Conservation (phyloP, 1,140 invertebrate genomes). For the Oncopodura yosiiana region DNA sequence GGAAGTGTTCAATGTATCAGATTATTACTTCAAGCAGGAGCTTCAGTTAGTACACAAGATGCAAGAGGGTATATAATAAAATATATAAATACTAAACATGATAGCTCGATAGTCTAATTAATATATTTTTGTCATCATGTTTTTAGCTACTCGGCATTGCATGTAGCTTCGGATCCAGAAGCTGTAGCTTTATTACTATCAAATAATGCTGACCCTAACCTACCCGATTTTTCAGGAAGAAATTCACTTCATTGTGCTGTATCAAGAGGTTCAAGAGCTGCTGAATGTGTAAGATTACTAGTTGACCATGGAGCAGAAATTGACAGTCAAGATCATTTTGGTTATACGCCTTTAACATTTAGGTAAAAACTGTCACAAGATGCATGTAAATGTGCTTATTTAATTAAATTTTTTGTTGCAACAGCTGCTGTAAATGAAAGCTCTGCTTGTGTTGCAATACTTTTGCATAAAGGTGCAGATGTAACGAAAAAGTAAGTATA, state of each 20-base stretch:
- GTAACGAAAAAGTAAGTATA: conserved; percentile 50
- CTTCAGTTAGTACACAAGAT: conserved; percentile 23
- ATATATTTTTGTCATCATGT: conserved; percentile 2
- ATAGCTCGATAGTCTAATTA: no score
- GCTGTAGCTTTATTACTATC: conserved; percentile 42
- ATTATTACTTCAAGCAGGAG: conserved; percentile 26
- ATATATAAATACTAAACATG: no score
- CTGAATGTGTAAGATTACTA: conserved; percentile 57
- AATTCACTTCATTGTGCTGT: conserved; percentile 39
- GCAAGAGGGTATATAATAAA: conserved; percentile 8
- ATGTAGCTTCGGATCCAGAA: conserved; percentile 43
- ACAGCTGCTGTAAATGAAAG: conserved; percentile 74
- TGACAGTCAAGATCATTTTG: conserved; percentile 73
- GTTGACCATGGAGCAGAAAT: conserved; percentile 60
- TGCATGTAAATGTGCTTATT: neutral
- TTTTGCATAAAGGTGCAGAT: conserved; percentile 67
- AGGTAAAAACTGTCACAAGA: conserved; percentile 48
- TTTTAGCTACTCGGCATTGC: conserved; percentile 42
- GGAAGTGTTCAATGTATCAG: conserved; percentile 25
- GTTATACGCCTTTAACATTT: conserved; percentile 62
- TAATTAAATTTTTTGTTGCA: conserved; percentile 47
- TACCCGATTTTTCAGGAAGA: conserved; percentile 28
- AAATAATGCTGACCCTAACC: conserved; percentile 38
- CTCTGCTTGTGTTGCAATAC: conserved; percentile 59
- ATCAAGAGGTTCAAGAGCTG: conserved; percentile 48